Base-by-base conservation (phyloP, 2,797 vertebrate species). In the Enteromius argenteus region DNA sequence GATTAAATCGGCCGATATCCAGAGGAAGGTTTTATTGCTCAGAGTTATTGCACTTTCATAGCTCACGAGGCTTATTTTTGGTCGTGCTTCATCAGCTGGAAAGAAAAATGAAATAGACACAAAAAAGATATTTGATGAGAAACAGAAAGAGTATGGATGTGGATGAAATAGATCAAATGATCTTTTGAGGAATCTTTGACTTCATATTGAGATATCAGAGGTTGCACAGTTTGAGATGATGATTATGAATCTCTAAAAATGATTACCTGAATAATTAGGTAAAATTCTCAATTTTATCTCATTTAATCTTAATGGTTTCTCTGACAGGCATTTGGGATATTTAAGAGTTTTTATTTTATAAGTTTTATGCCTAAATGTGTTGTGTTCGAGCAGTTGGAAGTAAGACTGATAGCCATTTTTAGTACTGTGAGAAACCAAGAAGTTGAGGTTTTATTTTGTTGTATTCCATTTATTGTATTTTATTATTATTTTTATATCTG, bases 1-100 rank as follows among this genome's bases (percentile, higher is more conserved):
- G 21, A 69, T 76, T 72, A 19, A 68, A 44, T 83, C 23, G 19
- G n/a, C 8, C 37, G 23, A 30, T 64, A 46, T 58, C 75, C 39
- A 32, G 15, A 39, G 30, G 35, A 6, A 44, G 0, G 2, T 13
- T 71, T 39, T 69, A 60, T 44, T 72, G 67, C 49, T 69, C 49
- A 0, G 15, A 7, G 49, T 53, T 73, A 73, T 51, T 67, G 78
- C 46, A 17, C 80, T 62, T 44, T 62, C 37, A 17, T 62, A 23
- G 37, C 53, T 62, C 19, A 35, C 19, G 3, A 80, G 37, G 4
- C 49, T 32, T 30, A 14, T 62, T 81, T 46, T 60, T 35, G 3
- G 23, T 58, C 14, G 1, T 46, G 39, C 32, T 71, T 81, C 49
- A 71, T 68, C 46, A 51, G 27, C 27, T 53, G 71, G 6, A 64